These are phyloP conservation scores for Drosophila robusta DNA, from an alignment of 2,888 invertebrate species.

Conservation along the genomic window DNA sequence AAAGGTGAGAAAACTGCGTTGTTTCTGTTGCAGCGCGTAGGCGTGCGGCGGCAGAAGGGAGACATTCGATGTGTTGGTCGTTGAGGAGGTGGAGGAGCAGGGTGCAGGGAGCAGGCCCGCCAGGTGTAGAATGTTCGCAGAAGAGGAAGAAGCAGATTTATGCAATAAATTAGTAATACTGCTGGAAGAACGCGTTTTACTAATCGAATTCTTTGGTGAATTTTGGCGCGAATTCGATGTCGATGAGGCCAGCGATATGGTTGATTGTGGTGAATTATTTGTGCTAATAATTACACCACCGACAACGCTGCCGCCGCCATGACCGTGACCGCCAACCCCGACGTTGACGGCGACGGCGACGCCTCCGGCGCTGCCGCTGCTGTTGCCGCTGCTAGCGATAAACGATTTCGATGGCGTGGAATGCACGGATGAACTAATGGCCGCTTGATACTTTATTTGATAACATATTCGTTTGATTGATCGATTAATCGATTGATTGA, in stretches of 20 bases:
- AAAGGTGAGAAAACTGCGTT: conserved; percentile 99
- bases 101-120: conserved; percentile 54
- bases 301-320: conserved; percentile 73
- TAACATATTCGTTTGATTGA: conserved; percentile 35
- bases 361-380: conserved; percentile 46
- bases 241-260: conserved; percentile 85
- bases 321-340: conserved; percentile 67
- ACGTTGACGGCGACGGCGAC: conserved; percentile 58
- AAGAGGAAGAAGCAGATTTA: conserved; percentile 84
- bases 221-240: conserved; percentile 83
- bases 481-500: conserved; percentile 34
- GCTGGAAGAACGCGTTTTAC: conserved; percentile 84
- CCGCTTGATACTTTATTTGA: conserved; percentile 91
- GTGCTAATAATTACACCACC: conserved; percentile 70
- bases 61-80: conserved; percentile 38
- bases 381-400: conserved; percentile 82
- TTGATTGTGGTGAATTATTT: conserved; percentile 85
- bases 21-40: conserved; percentile 95
- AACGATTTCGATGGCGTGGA: conserved; percentile 89
- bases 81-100: conserved; percentile 79
- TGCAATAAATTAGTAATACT: conserved; percentile 85
- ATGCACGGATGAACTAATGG: conserved; percentile 89
- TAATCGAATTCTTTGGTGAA: conserved; percentile 85
- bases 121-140: conserved; percentile 77
- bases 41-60: conserved; percentile 87